Conservation (phyloP, 1,140 invertebrate species). For the Octopus bimaculoides region DNA sequence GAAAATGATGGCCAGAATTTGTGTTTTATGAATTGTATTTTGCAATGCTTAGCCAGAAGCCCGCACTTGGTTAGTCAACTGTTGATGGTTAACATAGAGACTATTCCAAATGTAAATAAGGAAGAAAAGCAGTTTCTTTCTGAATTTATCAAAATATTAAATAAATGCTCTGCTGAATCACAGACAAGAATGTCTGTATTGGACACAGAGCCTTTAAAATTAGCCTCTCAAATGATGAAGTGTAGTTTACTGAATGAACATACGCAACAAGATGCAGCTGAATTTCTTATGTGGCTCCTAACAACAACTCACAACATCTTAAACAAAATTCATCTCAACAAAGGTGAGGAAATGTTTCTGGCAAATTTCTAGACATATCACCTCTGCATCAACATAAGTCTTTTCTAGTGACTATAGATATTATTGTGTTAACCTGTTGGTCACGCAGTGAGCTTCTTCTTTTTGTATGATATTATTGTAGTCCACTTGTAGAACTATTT, state of each 20-base stretch:
- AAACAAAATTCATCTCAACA: slow-evolving; percentile 34
- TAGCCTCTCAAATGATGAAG: slow-evolving; percentile 35
- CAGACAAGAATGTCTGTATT: slow-evolving; percentile 20
- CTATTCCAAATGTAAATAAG: slow-evolving; percentile 30
- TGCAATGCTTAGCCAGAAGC: slow-evolving; percentile 49
- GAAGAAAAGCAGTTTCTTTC: slow-evolving; percentile 43
- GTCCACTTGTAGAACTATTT: too few species aligned
- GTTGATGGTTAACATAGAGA: slow-evolving; percentile 15
- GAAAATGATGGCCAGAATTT: slow-evolving; percentile 49
- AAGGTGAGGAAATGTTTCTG: slow-evolving; percentile 6
- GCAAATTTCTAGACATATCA: background rate
- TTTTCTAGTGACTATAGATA: too few species aligned
- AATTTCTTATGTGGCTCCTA: slow-evolving; percentile 55
- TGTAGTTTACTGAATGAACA: slow-evolving; percentile 24
- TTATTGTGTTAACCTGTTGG: too few species aligned
- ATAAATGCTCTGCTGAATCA: slow-evolving; percentile 29
- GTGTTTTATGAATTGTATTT: slow-evolving; percentile 53
- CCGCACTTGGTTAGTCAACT: slow-evolving; percentile 42
- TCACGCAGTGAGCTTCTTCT: too few species aligned
- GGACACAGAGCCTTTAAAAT: slow-evolving; percentile 35
- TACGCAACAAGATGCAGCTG: slow-evolving; percentile 51
- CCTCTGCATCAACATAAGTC: too few species aligned
- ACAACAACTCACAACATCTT: slow-evolving; percentile 43
- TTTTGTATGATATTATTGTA: too few species aligned
- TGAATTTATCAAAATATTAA: slow-evolving; percentile 37